Percentiles rank a stretch among this genome's conserved stretches.
phyloP scores from a whole-genome alignment of 2,888 invertebrate species.

The Erpobdella octoculata region DNA sequence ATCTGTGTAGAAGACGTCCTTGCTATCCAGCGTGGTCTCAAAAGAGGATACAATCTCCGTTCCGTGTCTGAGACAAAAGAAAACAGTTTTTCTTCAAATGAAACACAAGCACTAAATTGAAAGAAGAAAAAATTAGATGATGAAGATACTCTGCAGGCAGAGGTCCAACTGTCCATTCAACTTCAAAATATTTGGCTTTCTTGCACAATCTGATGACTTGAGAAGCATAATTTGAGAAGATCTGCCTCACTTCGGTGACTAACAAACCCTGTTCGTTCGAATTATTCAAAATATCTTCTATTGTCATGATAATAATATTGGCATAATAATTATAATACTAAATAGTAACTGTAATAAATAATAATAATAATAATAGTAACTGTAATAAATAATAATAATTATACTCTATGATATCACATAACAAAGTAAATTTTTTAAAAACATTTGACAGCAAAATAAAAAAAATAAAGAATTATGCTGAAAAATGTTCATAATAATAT shows the following conservation, averaged over 20 bases:
- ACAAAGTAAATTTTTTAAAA: no score
- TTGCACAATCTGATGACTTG: constrained; percentile 46
- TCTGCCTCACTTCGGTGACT: constrained; percentile 65
- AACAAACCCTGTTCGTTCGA: constrained; percentile 28
- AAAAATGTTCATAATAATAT: no score
- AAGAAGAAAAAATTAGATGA: neutral
- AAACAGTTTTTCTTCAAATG: neutral
- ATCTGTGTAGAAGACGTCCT: constrained; percentile 72
- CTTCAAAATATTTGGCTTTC: constrained; percentile 51
- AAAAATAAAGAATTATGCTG: no score
- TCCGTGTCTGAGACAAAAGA: constrained; percentile 56
- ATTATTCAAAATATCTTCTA: no score
- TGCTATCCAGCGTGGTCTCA: constrained; percentile 53
- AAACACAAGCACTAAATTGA: neutral
- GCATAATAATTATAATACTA: no score
- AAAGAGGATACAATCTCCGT: constrained; percentile 77
- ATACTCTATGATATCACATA: no score
- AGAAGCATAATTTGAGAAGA: constrained; percentile 58
- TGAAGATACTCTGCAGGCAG: constrained; percentile 43
- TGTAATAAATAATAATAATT: no score
- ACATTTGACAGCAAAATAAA: no score
- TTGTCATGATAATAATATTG: no score
- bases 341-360: neutral
- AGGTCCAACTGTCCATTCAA: constrained; percentile 59
- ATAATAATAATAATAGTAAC: neutral